These are phyloP conservation scores for Myiozetetes cayanensis DNA, from an alignment of 2,113 vertebrate genomes.

Conservation along the genomic window DNA sequence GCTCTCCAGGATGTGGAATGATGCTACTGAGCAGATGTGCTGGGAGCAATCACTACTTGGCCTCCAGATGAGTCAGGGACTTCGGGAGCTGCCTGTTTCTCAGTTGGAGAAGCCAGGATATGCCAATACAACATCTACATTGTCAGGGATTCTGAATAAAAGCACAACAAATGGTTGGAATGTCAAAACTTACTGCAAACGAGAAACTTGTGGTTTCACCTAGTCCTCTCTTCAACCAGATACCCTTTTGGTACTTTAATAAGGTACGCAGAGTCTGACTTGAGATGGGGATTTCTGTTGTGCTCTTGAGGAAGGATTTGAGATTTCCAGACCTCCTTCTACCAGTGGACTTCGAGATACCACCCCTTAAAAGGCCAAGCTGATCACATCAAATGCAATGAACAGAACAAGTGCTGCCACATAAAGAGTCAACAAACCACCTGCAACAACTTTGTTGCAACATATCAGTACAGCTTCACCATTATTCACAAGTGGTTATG, in stretches of 20 bases:
- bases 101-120: rapidly evolving
- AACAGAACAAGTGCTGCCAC: not conserved
- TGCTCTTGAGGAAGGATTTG: not conserved
- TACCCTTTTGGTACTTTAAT: not conserved
- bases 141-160: not conserved
- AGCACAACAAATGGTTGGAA: not conserved
- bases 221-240: not conserved
- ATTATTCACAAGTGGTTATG: not conserved
- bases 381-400: not conserved
- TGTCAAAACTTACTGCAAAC: not conserved
- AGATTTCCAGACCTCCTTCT: not conserved
- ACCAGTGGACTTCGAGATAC: not conserved
- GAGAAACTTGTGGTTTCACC: not conserved
- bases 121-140: not conserved
- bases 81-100: not conserved
- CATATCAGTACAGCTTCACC: not conserved
- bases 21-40: not conserved
- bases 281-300: not conserved
- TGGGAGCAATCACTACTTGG: not conserved
- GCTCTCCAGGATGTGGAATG: rapidly evolving
- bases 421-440: not conserved
- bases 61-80: not conserved
- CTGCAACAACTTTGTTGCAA: not conserved
- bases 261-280: not conserved
- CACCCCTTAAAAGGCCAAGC: not conserved